Evolutionary conservation across 2,888 invertebrate genomes (phyloP), one percentile per base, ranked within the genome.

Genomic region (Hedya salicella): DNA sequence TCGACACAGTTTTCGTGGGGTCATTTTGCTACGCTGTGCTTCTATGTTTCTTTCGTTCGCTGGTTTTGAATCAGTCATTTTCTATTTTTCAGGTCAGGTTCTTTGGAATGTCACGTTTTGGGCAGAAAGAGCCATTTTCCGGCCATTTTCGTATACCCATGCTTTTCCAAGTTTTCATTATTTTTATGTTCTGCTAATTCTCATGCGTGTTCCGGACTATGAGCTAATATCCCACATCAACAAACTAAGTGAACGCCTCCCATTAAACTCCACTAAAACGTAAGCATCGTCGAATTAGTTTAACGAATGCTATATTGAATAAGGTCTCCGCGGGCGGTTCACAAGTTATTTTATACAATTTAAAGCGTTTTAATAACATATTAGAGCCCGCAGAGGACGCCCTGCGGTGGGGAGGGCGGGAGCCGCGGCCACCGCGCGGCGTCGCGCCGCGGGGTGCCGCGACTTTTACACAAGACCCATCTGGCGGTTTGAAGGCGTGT

Each of bases 301-400:
- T 49, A 62, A 56, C 54, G 46, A 54, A 54, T 57, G 61, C 39
- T 19, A 59, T 66, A 59, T 62, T 53, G 52, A 67, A 64, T 79
- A 70, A 72, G 61, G 8, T 61, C 76, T 14, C 82, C 5, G 70
- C 78, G 68, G 82, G 82, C 63, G 76, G 72, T 71, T 67, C 61
- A 60, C 70, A 76, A 73, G 77, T 79, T 74, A 73, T 73, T 74
- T 73, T 67, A 62, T 69, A 68, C 65, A 68, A 73, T 77, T 74
- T 75, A 73, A 78, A 80, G 78, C 75, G 75, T 78, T 81, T 78
- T 82, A 84, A 84, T 81, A 79, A 81, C 78, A 71, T 76, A 78
- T 81, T 84, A 79, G 85, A 77, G 72, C 83, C 86, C 82, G 85
- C 82, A 77, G 87, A 83, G 89, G 63, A 84, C 89, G 87, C 88